Percentiles rank a stretch among this genome's conserved stretches.
These are phyloP conservation scores for Monopis laevigella DNA, from an alignment of 2,888 invertebrate genomes.

Conservation along the genomic window DNA sequence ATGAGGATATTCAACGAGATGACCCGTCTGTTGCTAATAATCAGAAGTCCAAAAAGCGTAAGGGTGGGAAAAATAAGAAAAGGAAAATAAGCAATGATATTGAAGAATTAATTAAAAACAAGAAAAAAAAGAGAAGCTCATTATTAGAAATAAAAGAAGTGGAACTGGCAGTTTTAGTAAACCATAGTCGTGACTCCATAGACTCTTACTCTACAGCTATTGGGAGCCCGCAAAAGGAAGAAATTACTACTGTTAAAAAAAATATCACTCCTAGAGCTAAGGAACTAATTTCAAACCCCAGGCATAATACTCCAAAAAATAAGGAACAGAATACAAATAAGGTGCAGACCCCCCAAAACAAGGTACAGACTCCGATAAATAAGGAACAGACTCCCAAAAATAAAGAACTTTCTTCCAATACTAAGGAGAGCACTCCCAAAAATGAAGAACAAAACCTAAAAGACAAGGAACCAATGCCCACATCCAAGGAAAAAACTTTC, in stretches of 20 bases:
- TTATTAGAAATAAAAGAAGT: constrained; percentile 12
- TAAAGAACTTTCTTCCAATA: no score
- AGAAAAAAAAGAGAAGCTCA: constrained; percentile 23
- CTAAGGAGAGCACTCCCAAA: no score
- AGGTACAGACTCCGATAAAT: no score
- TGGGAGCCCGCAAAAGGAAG: constrained; percentile 32
- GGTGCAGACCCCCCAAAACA: no score
- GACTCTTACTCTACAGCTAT: constrained; percentile 53
- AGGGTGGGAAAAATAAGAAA: constrained; percentile 17
- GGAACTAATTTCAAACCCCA: background rate
- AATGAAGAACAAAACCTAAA: no score
- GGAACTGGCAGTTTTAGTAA: constrained; percentile 16
- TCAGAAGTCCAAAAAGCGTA: constrained; percentile 15
- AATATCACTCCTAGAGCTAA: background rate
- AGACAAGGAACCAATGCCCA: no score
- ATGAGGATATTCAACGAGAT: no score
- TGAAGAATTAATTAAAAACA: constrained; percentile 23
- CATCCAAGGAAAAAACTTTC: no score
- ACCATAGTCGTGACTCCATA: constrained; percentile 28
- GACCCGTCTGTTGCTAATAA: no score
- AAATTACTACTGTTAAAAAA: background rate
- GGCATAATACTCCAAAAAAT: background rate
- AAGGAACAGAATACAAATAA: no score
- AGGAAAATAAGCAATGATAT: constrained; percentile 18
- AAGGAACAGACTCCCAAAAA: no score